Percentiles rank a stretch among this genome's conserved stretches.
phyloP scores from a whole-genome alignment of 2,888 invertebrate species.

The Nymphalis polychloros region DNA sequence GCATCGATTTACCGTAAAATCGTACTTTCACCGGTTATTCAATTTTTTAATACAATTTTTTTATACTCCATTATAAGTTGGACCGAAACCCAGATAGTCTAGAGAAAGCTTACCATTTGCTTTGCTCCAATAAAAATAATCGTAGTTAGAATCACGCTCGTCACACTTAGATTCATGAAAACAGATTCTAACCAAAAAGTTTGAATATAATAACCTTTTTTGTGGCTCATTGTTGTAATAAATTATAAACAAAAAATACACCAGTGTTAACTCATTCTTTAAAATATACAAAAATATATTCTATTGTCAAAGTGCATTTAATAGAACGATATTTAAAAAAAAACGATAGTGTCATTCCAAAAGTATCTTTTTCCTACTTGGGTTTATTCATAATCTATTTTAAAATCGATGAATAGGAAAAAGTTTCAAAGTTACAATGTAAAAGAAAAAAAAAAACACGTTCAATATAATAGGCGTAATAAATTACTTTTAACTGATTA shows the following conservation, averaged over 20 bases:
- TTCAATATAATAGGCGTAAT: too few relatives aligned
- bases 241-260: neutral
- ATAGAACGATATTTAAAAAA: neutral
- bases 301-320: neutral
- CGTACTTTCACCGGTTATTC: conserved; percentile 31
- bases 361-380: too few relatives aligned
- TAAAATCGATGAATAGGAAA: too few relatives aligned
- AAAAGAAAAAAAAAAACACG: too few relatives aligned
- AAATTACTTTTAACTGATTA: too few relatives aligned
- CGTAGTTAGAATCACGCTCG: conserved; percentile 44
- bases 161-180: conserved; percentile 50
- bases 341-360: neutral
- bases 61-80: conserved; percentile 30
- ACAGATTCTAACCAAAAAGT: conserved; percentile 2
- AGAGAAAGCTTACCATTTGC: conserved; percentile 70
- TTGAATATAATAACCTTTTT: neutral
- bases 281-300: neutral
- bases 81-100: conserved; percentile 37
- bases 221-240: neutral
- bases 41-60: conserved; percentile 25
- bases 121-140: conserved; percentile 71
- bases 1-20: conserved; percentile 15
- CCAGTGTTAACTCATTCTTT: neutral
- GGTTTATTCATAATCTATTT: too few relatives aligned
- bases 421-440: too few relatives aligned